Evolutionary conservation across 1,140 invertebrate species (phyloP).

Genomic region (Caenorhabditis latens): DNA sequence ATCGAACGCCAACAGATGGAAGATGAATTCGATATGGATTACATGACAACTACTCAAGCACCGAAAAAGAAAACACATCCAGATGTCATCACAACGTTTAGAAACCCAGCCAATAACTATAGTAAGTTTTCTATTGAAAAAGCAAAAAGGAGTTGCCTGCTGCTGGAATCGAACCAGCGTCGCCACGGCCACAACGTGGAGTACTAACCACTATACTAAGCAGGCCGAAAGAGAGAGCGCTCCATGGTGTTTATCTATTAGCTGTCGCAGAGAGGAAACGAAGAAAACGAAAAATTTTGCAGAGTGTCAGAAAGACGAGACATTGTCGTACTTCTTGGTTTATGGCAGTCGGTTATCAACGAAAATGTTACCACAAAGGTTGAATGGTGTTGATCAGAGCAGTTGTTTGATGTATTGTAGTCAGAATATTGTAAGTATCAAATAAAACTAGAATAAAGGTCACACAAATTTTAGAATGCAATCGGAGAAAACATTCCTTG

Average conservation of each 20-base stretch:
- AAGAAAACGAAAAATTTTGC: neutral
- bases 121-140: neutral
- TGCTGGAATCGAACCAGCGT: conserved; percentile 73
- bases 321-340: conserved; percentile 54
- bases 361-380: conserved; percentile 36
- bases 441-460: neutral
- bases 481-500: conserved; percentile 50
- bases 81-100: neutral
- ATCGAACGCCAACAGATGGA: conserved; percentile 8
- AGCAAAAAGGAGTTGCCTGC: conserved; percentile 43
- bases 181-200: conserved; percentile 76
- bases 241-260: neutral
- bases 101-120: conserved; percentile 20
- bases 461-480: conserved; percentile 43
- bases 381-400: conserved; percentile 61
- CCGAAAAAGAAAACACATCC: conserved; percentile 30
- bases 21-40: conserved; percentile 46
- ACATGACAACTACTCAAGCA: conserved; percentile 23
- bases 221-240: conserved; percentile 9
- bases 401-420: conserved; percentile 63
- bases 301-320: conserved; percentile 56
- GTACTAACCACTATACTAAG: conserved; percentile 72
- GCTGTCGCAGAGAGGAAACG: neutral
- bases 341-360: conserved; percentile 37
- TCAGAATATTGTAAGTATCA: conserved; percentile 60